Base-by-base conservation (phyloP, 2,888 invertebrate species). In the Drosophila helvetica region DNA sequence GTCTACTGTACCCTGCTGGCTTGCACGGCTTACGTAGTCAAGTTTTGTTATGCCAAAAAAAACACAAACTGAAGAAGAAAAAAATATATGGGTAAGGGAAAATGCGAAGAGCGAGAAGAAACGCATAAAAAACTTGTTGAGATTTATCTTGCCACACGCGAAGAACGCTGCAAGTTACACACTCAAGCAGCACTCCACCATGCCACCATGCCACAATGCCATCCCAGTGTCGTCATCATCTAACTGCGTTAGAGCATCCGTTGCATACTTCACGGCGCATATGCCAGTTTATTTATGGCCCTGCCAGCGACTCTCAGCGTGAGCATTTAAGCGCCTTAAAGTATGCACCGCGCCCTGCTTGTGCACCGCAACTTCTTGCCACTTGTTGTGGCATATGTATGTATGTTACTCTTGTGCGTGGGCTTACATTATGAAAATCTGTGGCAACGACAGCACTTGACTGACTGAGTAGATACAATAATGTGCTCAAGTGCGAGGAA, bases 41-140 rank as follows among this genome's bases (percentile, higher is more conserved):
- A 77, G 82, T 83, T 81, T 77, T 85, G 82, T 86, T 78, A 75
- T 69, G 67, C 67, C 47, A 62, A 55, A 53, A 58, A 47, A 48
- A 71, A 71, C 42, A 53, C 51, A 53, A 22, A 22, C 22, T 22
- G 22, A 22, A 22, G 5, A 22, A 27, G 52, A 30, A 38, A 60
- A 33, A 1, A 33, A 33, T 12, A 33, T 15, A 33, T 33, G 38
- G 38, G 7, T 33, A 12, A 15, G 51, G 56, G 59, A 66, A 57
- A 68, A 65, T 51, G 61, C 19, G 10, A 55, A 52, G 47, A 58
- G 57, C 58, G 54, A 48, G 52, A 58, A 47, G 68, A 73, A 77
- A 80, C 78, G 80, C 76, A 83, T 80, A 85, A 85, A 85, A 83
- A 85, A 86, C 81, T 86, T 86, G 85, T 86, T 86, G 81, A 86